A percentile compares a stretch with the other conserved stretches of the same genome.
Evolutionary conservation across 2,113 vertebrate genomes (phyloP).

Genomic region (Poeciliopsis retropinna): DNA sequence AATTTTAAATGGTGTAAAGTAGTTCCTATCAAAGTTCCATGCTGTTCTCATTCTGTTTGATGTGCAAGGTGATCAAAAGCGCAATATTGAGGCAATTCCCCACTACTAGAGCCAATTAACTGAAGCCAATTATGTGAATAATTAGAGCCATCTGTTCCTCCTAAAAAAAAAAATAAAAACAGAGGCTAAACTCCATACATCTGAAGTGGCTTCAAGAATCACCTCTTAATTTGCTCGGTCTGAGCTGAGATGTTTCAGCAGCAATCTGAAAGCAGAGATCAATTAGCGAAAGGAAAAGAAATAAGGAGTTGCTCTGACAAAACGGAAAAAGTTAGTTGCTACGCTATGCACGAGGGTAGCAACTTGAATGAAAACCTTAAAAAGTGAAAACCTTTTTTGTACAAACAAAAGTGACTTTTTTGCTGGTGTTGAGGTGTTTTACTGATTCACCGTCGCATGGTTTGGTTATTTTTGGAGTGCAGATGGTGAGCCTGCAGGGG

Average conservation of each 20-base stretch:
- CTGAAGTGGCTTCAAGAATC: background rate
- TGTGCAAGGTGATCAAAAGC: constrained; percentile 19
- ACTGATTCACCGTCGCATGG: constrained; percentile 18
- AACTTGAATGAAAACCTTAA: background rate
- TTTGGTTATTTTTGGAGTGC: constrained; percentile 52
- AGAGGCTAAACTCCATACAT: constrained; percentile 1
- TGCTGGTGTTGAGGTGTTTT: background rate
- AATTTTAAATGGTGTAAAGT: background rate
- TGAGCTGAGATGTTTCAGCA: background rate
- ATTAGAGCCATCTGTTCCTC: constrained; percentile 36
- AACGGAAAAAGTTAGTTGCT: background rate
- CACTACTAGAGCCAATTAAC: constrained; percentile 16
- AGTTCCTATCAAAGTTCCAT: constrained; percentile 1
- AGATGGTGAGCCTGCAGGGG: constrained; percentile 63
- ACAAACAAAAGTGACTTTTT: constrained; percentile 1
- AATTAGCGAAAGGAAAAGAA: constrained; percentile 13
- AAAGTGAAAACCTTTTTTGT: background rate
- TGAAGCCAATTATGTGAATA: constrained; percentile 37
- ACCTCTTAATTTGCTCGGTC: background rate
- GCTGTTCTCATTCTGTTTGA: constrained; percentile 1
- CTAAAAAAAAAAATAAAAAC: constrained; percentile 4
- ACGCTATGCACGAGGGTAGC: background rate
- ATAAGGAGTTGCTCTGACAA: background rate
- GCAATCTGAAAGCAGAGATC: background rate
- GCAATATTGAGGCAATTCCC: constrained; percentile 32